Percentiles rank a stretch among this genome's conserved stretches.
These are phyloP conservation scores for Cynodonichthys magdalenae DNA, from an alignment of 2,797 vertebrate species.

Conservation along the genomic window DNA sequence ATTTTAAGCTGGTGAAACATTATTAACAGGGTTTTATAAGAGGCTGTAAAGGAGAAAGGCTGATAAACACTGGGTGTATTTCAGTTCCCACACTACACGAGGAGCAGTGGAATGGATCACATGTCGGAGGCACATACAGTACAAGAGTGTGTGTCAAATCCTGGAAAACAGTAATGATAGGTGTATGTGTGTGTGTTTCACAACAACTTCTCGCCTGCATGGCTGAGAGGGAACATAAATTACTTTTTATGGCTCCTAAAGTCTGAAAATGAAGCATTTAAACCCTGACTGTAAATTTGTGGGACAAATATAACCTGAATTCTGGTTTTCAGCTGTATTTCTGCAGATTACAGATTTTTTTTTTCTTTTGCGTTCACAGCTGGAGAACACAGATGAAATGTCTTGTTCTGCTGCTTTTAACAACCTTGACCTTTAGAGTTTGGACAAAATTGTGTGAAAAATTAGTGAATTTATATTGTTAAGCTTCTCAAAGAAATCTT, in stretches of 20 bases:
- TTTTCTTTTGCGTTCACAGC: too few species aligned
- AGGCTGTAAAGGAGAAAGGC: conserved; percentile 14
- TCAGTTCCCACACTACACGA: conserved; percentile 29
- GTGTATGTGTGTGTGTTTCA: background rate
- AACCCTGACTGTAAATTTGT: background rate
- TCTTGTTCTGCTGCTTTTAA: background rate
- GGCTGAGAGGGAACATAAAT: background rate
- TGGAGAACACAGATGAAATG: background rate
- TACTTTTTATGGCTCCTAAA: background rate
- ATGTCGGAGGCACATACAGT: conserved; percentile 27
- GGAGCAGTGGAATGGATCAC: conserved; percentile 24
- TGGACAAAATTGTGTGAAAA: too few species aligned
- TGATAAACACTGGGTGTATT: conserved; percentile 22
- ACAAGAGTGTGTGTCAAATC: conserved; percentile 14
- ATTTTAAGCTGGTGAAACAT: conserved; percentile 5
- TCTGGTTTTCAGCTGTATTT: background rate
- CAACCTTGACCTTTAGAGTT: background rate
- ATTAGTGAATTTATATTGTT: background rate
- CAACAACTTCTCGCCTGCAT: background rate
- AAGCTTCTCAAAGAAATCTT: too few species aligned
- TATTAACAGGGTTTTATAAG: conserved; percentile 25
- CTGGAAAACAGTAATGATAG: conserved; percentile 11
- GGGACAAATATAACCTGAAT: background rate
- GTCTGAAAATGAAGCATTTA: background rate
- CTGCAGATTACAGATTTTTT: background rate